Evolutionary conservation across 2,888 invertebrate species (phyloP), one percentile per base, ranked within the genome.

Genomic region (Eristalis intricaria): DNA sequence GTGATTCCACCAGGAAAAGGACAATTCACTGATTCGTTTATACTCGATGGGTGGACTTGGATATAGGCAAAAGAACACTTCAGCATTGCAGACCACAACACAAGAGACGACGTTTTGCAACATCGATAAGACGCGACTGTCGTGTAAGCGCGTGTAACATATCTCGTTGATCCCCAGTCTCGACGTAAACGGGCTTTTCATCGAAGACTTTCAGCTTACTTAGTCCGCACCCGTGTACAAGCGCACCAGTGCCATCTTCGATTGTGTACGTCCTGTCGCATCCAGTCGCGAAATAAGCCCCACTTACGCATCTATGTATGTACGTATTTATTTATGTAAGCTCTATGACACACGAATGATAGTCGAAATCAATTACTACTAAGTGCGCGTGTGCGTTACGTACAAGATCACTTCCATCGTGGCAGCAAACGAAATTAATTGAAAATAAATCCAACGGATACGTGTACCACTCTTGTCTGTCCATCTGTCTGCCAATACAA

Each of bases 401-500:
- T 71, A 71, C 71, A 63, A 63, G 71, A 71, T 43, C 71, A 63
- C 71, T 26, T 15, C 23, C 40, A 4, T 64, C 40, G 32, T 56
- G 61, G 8, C 38, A 66, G 40, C 76, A 70, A 75, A 75, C 70
- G 65, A 38, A 79, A 79, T 71, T 71, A 83, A 83, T 79, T 83
- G 78, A 71, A 78, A 84, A 76, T 68, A 75, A 79, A 79, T 78
- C 35, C 71, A 50, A 64, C 76, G 78, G 70, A 82, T 82, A 86
- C 69, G 65, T 85, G 73, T 69, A 74, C 38, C 68, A 65, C 68
- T 81, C 73, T 81, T 77, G 77, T 78, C 82, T 83, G 79, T 87
- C 75, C 75, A 66, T 68, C 77, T 79, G 87, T 79, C 79, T 60
- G 79, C 79, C 78, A 76, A 76, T 83, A 65, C 83, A 76, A 73